Base-by-base conservation (phyloP, 2,888 invertebrate genomes). In the Spodoptera picta region DNA sequence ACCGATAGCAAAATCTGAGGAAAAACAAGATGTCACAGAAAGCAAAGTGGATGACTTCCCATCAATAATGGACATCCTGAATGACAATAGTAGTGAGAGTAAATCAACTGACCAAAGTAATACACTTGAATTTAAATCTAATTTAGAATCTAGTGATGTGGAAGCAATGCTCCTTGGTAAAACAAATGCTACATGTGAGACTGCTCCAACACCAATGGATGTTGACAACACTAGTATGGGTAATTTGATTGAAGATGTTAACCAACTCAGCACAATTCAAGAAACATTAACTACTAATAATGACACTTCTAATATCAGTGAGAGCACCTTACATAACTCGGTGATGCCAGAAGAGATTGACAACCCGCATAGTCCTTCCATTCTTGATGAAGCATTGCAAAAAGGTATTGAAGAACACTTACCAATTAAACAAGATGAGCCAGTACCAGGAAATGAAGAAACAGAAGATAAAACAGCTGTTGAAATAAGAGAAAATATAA, bases 11-110 rank as follows among this genome's bases (percentile, higher is more conserved):
- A 87, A 84, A 48, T 59, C 75, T 55, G 87, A 86, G n/a, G 85
- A 73, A 36, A 92, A 90, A 80, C 65, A 69, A 52, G 92, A 93
- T 73, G 88, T 53, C 31, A 56, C 53, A 0, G 79, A 77, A 41
- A 65, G 89, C 36, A 86, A 86, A 78, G 83, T 83, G 51, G 94
- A 94, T 82, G 94, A 94, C 47, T 95, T 93, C 73, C 94, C 94
- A 52, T 94, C 94, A n/a, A 94, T 95, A 65, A 90, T 94, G 91
- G 94, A 95, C 61, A 93, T 94, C 65, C 83, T 94, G n/a, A 94
- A 85, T 79, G 84, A 88, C 63, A 90, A 88, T 73, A 77, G 85
- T 63, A 88, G 83, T 82, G 82, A 76, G 42, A 82, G 70, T 65
- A 85, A 84, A 73, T 49, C 78, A 54, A 82, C 58, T 73, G 85